A percentile compares a stretch with the other conserved stretches of the same genome.
Conservation (phyloP, 2,888 invertebrate species). For the Carabus problematicus region DNA sequence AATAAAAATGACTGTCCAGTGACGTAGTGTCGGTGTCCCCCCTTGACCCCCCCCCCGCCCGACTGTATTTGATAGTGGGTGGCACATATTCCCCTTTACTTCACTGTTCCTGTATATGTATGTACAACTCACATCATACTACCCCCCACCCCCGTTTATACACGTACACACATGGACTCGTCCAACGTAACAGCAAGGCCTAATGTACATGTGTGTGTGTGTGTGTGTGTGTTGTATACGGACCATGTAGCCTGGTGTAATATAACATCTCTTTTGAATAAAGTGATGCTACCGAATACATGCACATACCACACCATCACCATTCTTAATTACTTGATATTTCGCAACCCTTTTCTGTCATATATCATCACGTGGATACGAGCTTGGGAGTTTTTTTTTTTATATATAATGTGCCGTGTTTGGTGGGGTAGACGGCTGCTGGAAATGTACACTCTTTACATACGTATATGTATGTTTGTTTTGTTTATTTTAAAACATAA, state of each 20-base stretch:
- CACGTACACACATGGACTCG: conserved; percentile 6
- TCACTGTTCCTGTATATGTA: not conserved
- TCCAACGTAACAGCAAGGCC: too few relatives aligned
- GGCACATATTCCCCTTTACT: not conserved
- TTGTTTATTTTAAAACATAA: too few relatives aligned
- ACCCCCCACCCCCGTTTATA: not conserved
- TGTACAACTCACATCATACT: too few relatives aligned
- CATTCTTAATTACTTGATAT: conserved; percentile 50
- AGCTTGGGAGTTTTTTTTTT: conserved; percentile 16
- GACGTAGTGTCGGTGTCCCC: conserved; percentile 25
- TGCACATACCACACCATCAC: conserved; percentile 45
- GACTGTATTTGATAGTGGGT: too few relatives aligned
- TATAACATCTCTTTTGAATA: conserved; percentile 47
- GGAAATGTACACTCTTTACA: too few relatives aligned
- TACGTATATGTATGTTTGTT: too few relatives aligned
- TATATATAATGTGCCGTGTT: too few relatives aligned
- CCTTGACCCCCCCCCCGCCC: too few relatives aligned
- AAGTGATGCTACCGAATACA: conserved; percentile 43
- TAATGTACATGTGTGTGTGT: too few relatives aligned
- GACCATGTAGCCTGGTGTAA: conserved; percentile 15
- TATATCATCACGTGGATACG: conserved; percentile 46
- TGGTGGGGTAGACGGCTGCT: too few relatives aligned
- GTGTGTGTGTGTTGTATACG: conserved; percentile 7
- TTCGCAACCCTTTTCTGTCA: conserved; percentile 49
- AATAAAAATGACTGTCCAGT: conserved; percentile 39